A percentile compares a stretch with the other conserved stretches of the same genome.
Conservation (phyloP, 2,113 vertebrate species). For the Nicator chloris region DNA sequence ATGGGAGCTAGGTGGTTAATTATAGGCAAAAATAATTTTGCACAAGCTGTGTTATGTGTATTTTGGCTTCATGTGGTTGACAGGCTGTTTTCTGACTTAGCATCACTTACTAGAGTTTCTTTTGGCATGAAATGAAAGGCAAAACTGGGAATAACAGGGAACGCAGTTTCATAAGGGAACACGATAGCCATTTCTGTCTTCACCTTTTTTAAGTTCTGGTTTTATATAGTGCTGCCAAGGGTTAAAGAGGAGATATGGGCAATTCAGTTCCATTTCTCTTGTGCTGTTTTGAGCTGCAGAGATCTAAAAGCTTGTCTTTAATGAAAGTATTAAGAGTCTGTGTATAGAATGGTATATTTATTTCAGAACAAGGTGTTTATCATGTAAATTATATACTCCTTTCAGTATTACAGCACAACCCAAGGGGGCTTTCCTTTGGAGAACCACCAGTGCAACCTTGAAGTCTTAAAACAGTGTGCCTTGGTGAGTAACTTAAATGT, state of each 20-base stretch:
- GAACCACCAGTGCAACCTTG: not conserved
- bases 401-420: not conserved
- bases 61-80: not conserved
- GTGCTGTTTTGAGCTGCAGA: not conserved
- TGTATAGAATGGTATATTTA: not conserved
- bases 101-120: not conserved
- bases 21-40: not conserved
- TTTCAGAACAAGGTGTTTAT: constrained; percentile 10
- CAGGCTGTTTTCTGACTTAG: not conserved
- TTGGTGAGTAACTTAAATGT: not conserved
- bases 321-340: not conserved
- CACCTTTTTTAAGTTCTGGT: not conserved
- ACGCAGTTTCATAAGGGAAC: not conserved
- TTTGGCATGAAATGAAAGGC: not conserved
- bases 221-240: not conserved
- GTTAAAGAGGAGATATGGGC: not conserved
- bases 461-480: not conserved
- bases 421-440: not conserved
- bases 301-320: not conserved
- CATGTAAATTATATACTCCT: not conserved
- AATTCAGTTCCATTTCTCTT: not conserved
- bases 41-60: not conserved
- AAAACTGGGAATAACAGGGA: not conserved
- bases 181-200: not conserved
- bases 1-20: not conserved